Evolutionary conservation across 2,797 vertebrate genomes (phyloP).

Genomic region (Xyrichtys novacula): DNA sequence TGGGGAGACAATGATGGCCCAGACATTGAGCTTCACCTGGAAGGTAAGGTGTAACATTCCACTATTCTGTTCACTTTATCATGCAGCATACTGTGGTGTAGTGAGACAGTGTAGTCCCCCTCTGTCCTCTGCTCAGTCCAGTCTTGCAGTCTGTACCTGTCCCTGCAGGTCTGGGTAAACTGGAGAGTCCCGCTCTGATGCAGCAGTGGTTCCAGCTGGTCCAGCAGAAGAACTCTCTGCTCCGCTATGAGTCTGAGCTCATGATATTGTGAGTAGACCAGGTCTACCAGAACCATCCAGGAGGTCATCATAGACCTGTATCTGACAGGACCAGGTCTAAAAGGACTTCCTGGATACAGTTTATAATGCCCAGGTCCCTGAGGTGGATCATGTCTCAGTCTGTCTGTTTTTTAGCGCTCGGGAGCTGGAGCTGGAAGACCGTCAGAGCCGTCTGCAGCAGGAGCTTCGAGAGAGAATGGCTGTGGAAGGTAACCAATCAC

Average conservation of each 20-base stretch:
- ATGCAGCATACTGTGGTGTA: too few relatives aligned
- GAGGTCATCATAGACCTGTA: background rate
- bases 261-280: conserved; percentile 94
- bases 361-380: background rate
- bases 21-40: conserved; percentile 93
- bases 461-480: conserved; percentile 96
- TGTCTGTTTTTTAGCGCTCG: conserved; percentile 85
- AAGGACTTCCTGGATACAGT: background rate
- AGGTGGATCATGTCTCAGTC: background rate
- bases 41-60: conserved; percentile 86
- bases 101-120: too few relatives aligned
- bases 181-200: conserved; percentile 94
- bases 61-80: too few relatives aligned
- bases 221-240: conserved; percentile 94
- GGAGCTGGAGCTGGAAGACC: conserved; percentile 95
- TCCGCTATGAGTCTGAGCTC: conserved; percentile 95
- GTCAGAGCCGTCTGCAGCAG: conserved; percentile 96
- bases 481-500: conserved; percentile 86
- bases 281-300: background rate
- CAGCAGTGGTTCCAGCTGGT: conserved; percentile 97
- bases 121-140: background rate
- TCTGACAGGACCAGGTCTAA: background rate
- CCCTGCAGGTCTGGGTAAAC: conserved; percentile 90
- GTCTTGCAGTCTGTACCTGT: background rate
- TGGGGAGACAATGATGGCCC: conserved; percentile 93